Evolutionary conservation across 1,140 invertebrate genomes (phyloP).

Genomic region (Drosophila obscura): DNA sequence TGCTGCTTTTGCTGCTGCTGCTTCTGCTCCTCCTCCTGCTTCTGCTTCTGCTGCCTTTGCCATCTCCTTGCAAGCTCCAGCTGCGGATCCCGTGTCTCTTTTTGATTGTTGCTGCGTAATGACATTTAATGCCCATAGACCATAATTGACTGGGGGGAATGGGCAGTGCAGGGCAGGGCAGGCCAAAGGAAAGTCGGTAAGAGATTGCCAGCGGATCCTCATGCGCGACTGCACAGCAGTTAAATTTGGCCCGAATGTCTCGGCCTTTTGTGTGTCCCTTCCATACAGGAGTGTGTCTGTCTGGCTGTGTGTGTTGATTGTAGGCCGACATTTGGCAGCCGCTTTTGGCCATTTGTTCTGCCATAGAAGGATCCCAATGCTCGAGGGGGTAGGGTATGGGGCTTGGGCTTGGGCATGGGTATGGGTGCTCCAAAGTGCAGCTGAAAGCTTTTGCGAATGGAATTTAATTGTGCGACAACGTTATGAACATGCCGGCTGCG

Average conservation of each 20-base stretch:
- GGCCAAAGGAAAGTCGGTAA: neutral
- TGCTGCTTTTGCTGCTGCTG: neutral
- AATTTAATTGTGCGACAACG: constrained; percentile 74
- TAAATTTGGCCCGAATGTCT: constrained; percentile 61
- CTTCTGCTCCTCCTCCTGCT: neutral
- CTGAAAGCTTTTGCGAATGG: constrained; percentile 37
- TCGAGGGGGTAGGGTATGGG: constrained; percentile 1
- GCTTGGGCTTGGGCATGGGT: neutral
- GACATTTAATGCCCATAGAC: constrained; percentile 79
- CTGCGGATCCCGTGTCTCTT: constrained; percentile 39
- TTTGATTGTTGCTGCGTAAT: constrained; percentile 80
- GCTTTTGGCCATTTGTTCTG: constrained; percentile 54
- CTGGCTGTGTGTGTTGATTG: constrained; percentile 22
- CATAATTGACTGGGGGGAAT: constrained; percentile 65
- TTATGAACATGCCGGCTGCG: constrained; percentile 51
- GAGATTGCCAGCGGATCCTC: constrained; percentile 37
- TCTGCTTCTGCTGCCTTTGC: neutral
- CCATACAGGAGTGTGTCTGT: constrained; percentile 1
- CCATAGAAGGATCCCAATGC: constrained; percentile 38
- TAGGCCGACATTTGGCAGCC: constrained; percentile 56
- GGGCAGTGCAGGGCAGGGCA: neutral
- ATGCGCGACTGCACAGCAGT: constrained; percentile 78
- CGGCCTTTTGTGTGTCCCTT: constrained; percentile 38
- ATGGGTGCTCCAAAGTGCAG: constrained; percentile 59
- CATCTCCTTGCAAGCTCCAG: constrained; percentile 2